Base-by-base conservation (phyloP, 2,113 vertebrate genomes). In the Poeciliopsis occidentalis region DNA sequence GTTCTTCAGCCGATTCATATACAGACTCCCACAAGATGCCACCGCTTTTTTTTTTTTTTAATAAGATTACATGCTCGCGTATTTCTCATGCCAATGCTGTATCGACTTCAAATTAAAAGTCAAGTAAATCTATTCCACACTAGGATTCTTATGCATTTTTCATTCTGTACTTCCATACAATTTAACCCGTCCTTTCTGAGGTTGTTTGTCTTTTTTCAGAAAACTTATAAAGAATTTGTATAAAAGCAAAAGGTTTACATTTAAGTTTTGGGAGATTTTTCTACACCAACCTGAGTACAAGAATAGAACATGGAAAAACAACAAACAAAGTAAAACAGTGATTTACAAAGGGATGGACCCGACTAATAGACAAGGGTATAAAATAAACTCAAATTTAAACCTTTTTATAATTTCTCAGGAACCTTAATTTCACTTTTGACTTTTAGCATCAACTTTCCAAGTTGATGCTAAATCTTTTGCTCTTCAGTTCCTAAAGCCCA, bases 1-100 rank as follows among this genome's bases (percentile, higher is more conserved):
- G 87, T 71, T 91, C 73, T 75, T 80, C 62, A 80, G 32, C 51
- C 61, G 32, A 64, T 87, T 77, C 69, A 60, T 84, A 86, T 69
- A 60, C 82, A 87, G 60, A 78, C 75, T 77, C 81, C 64, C 71
- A 83, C 74, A 75, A 75, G 84, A 80, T 78, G 79, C 34, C 64
- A 66, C 34, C n/a, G 39, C 64, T 10, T 67, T 27, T 44, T 39
- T 27, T 44, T 39, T 17, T 67, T 41, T 37, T 37, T 10, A 8
- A 37, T 67, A 26, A 44, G 64, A 39, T 27, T 67, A 67, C 64
- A 41, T 41, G 12, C 7, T n/a, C 8, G 15, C 19, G 64, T 41
- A 12, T 41, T 41, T 66, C 12, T 67, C 32, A 11, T 30, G 17
- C 30, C 39, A 34, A 41, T 54, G 22, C 11, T 57, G 29, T 0